Base-by-base conservation (phyloP, 2,888 invertebrate species). In the Lordiphosa fenestrarum region DNA sequence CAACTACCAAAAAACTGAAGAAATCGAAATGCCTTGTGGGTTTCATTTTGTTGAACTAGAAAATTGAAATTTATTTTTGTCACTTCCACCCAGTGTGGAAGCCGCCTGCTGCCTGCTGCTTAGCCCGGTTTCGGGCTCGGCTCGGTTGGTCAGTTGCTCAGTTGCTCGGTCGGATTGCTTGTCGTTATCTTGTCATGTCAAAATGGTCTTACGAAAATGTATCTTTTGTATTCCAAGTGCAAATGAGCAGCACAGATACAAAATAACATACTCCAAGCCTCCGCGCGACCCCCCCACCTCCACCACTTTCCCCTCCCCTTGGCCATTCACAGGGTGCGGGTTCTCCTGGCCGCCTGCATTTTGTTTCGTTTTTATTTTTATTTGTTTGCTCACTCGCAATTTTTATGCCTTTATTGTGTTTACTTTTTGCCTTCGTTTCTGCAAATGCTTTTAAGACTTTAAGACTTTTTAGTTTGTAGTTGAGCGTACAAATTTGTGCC, bases 171-270 rank as follows among this genome's bases (percentile, higher is more conserved):
- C 66, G 74, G 83, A 73, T 78, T 74, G 77, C 73, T 85, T 87
- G 83, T 87, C 87, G 86, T 86, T 86, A 87, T 86, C 86, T 86
- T 86, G 85, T 86, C 86, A 84, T 85, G 86, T 85, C 86, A 85
- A 85, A 86, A 85, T 84, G 84, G 85, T 85, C 78, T 85, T 84
- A 74, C 81, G 82, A 80, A 86, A 85, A 86, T 86, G 71, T 86
- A 81, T 78, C 83, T 84, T 84, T 82, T 85, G 84, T 82, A 84
- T 78, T 84, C 78, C 85, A 81, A 84, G 84, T 84, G 84, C 84
- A 84, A 84, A 84, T 84, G 84, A 84, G 84, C 86, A 84, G 80
- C 77, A 63, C 66, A 77, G 61, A 71, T 71, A 69, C 69, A 51
- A 55, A 69, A 67, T 44, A 59, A 55, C 50, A 39, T 49, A 69